These are phyloP conservation scores for Syngnathus rostellatus DNA, from an alignment of 2,797 vertebrate species.

Conservation along the genomic window DNA sequence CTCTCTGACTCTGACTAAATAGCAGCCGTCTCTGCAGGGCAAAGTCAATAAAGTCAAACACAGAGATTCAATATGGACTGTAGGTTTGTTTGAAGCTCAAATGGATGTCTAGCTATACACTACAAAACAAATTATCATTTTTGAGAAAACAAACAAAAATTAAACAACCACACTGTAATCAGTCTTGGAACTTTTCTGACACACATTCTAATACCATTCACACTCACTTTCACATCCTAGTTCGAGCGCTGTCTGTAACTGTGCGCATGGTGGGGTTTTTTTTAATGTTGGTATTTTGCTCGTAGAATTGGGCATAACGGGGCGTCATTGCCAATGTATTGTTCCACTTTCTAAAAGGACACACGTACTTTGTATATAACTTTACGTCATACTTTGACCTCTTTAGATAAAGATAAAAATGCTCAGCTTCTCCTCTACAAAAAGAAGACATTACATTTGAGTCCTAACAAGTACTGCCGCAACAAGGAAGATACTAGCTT, in stretches of 20 bases:
- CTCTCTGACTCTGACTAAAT: not conserved
- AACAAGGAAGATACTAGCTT: conserved; percentile 48
- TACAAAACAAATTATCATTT: not conserved
- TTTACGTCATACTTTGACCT: too few species aligned
- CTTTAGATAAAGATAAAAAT: not conserved
- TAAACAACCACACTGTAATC: too few species aligned
- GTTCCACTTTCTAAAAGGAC: too few species aligned
- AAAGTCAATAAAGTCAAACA: not conserved
- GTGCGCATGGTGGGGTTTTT: too few species aligned
- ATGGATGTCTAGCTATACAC: not conserved
- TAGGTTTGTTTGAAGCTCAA: not conserved
- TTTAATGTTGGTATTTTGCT: too few species aligned
- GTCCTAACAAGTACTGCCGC: conserved; percentile 40
- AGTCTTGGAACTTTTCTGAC: not conserved
- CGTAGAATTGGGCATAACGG: too few species aligned
- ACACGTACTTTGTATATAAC: too few species aligned
- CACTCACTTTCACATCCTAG: too few species aligned
- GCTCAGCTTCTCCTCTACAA: not conserved
- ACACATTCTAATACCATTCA: too few species aligned
- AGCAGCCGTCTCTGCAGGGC: not conserved
- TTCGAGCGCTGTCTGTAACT: too few species aligned
- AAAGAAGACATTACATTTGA: conserved; percentile 55
- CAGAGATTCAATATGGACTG: not conserved
- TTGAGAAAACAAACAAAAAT: too few species aligned
- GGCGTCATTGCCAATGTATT: too few species aligned